Evolutionary conservation across 2,113 vertebrate genomes (phyloP).

Genomic region (Lophochroa leadbeateri): DNA sequence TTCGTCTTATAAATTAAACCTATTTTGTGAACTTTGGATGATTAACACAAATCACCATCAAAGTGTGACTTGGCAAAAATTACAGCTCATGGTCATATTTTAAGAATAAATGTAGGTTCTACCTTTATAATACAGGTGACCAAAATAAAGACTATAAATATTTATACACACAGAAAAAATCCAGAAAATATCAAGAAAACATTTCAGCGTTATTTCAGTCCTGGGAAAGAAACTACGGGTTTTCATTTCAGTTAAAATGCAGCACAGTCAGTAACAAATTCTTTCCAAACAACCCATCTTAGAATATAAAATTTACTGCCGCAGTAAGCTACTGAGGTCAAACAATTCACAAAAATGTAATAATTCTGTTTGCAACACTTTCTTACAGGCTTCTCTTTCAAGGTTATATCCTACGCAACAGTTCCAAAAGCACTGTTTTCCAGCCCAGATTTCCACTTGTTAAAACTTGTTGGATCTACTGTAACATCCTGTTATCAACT

Average conservation of each 20-base stretch:
- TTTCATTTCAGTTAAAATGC: background rate
- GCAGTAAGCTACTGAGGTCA: background rate
- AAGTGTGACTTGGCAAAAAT: background rate
- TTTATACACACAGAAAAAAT: background rate
- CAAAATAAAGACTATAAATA: background rate
- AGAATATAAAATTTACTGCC: background rate
- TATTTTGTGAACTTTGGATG: background rate
- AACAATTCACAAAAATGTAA: background rate
- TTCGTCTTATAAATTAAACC: background rate
- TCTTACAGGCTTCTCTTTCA: background rate
- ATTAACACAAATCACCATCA: background rate
- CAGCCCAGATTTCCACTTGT: background rate
- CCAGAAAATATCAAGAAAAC: background rate
- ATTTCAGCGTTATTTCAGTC: background rate
- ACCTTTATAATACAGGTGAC: background rate
- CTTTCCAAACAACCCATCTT: background rate
- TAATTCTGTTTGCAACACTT: background rate
- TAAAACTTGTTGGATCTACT: background rate
- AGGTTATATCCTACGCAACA: background rate
- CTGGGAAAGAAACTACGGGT: rapidly evolving
- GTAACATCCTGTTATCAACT: background rate
- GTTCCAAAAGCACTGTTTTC: background rate
- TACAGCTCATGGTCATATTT: background rate
- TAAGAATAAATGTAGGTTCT: background rate
- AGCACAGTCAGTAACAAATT: background rate